Evolutionary conservation across 1,140 invertebrate species (phyloP).

Genomic region (Drosophila ficusphila): DNA sequence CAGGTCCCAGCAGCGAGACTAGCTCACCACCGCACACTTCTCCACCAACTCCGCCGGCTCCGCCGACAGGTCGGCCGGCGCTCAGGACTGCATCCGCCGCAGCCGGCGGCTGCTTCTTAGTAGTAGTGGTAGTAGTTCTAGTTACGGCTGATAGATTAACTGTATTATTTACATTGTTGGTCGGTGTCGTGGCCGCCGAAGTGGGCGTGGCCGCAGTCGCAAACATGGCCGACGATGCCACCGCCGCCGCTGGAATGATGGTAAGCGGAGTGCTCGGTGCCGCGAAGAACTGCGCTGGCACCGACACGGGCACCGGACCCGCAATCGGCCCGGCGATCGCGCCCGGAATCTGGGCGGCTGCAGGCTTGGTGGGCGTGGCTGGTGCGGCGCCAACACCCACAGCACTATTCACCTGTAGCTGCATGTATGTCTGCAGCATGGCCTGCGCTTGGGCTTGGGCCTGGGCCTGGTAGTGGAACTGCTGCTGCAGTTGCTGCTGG

Average conservation of each 20-base stretch:
- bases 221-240: conserved; percentile 66
- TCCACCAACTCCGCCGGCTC: not conserved
- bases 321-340: conserved; percentile 22
- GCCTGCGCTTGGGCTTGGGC: conserved; percentile 67
- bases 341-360: conserved; percentile 17
- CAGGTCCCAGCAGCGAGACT: conserved; percentile 47
- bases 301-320: conserved; percentile 33
- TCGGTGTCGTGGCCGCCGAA: conserved; percentile 76
- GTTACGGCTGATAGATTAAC: conserved; percentile 83
- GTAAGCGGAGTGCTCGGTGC: conserved; percentile 74
- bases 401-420: conserved; percentile 75
- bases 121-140: conserved; percentile 82
- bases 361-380: conserved; percentile 69
- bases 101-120: conserved; percentile 72
- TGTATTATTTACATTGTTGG: conserved; percentile 83
- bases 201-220: conserved; percentile 71
- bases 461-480: conserved; percentile 67
- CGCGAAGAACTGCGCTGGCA: conserved; percentile 63
- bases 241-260: conserved; percentile 72
- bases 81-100: conserved; percentile 42
- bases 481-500: conserved; percentile 63
- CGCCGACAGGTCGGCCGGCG: conserved; percentile 12
- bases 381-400: conserved; percentile 54
- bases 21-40: not conserved
- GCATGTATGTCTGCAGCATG: conserved; percentile 82